A percentile compares a stretch with the other conserved stretches of the same genome.
Evolutionary conservation across 1,140 invertebrate genomes (phyloP).

Genomic region (Panulirus ornatus): DNA sequence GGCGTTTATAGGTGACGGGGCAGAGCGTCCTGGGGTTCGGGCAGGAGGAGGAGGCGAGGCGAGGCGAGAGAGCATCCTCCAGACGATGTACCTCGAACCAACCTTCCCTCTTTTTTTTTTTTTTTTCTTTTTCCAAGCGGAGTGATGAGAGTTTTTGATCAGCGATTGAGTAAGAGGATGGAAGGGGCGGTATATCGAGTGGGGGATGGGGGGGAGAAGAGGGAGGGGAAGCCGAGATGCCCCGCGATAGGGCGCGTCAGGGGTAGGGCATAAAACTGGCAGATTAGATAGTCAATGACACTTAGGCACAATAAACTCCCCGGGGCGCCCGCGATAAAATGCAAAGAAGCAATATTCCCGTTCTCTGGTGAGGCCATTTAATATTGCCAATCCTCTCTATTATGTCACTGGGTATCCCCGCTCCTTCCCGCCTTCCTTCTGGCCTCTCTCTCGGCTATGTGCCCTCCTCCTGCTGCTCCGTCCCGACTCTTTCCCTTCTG

Average conservation of each 20-base stretch:
- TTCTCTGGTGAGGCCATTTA: slow-evolving; percentile 17
- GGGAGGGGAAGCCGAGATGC: not conserved
- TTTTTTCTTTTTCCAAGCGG: too few relatives aligned
- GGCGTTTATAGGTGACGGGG: slow-evolving; percentile 39
- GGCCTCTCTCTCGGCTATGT: too few relatives aligned
- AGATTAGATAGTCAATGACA: slow-evolving; percentile 48
- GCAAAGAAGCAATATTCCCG: slow-evolving; percentile 39
- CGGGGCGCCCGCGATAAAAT: slow-evolving; percentile 49
- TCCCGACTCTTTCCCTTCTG: too few relatives aligned
- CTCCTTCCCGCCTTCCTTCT: too few relatives aligned
- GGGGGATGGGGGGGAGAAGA: not conserved
- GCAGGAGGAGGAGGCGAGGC: not conserved
- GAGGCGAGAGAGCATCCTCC: too few relatives aligned
- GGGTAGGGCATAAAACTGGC: not conserved
- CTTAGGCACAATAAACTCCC: too few relatives aligned
- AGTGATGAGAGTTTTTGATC: slow-evolving; percentile 29
- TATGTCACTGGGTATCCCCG: too few relatives aligned
- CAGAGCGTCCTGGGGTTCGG: not conserved
- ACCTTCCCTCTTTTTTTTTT: not conserved
- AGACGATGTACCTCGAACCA: too few relatives aligned
- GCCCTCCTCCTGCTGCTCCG: too few relatives aligned
- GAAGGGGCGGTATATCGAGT: not conserved
- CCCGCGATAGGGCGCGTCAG: not conserved
- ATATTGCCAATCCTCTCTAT: slow-evolving; percentile 3
- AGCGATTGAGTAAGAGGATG: slow-evolving; percentile 11